Percentiles rank a stretch among this genome's conserved stretches.
Conservation (phyloP, 2,797 vertebrate species). For the Enteromius treurensis region DNA sequence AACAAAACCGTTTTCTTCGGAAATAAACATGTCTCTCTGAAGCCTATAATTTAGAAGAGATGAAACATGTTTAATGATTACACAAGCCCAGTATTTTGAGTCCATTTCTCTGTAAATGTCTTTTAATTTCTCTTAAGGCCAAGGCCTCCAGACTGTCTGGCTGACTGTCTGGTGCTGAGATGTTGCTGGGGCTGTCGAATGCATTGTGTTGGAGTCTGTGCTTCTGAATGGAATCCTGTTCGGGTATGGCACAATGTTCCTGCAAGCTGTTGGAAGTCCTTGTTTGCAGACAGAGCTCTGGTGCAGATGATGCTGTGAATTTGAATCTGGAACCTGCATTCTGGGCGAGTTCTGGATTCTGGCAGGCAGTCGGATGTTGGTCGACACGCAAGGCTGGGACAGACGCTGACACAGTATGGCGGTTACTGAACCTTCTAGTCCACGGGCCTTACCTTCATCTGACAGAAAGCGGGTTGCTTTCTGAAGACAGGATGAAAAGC, state of each 20-base stretch:
- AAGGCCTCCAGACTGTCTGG: slow-evolving; percentile 74
- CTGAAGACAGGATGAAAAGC: slow-evolving; percentile 53
- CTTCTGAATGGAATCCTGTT: slow-evolving; percentile 34
- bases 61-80: slow-evolving; percentile 37
- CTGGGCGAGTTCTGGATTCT: not conserved
- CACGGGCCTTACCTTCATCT: slow-evolving; percentile 9
- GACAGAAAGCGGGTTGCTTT: slow-evolving; percentile 44
- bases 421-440: slow-evolving; percentile 2
- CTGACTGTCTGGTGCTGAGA: slow-evolving; percentile 10
- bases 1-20: slow-evolving; percentile 2
- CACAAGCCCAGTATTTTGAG: slow-evolving; percentile 45
- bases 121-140: slow-evolving; percentile 65
- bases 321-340: not conserved
- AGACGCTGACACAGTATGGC: slow-evolving; percentile 20
- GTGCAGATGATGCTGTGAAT: not conserved
- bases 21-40: slow-evolving; percentile 45
- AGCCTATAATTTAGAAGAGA: slow-evolving; percentile 12
- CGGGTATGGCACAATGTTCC: not conserved
- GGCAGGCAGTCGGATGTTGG: not conserved
- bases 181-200: not conserved
- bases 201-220: not conserved
- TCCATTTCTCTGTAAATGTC: slow-evolving; percentile 19
- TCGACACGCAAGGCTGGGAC: not conserved
- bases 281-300: not conserved
- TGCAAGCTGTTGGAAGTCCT: slow-evolving; percentile 7